These are phyloP conservation scores for Ligdia adustata DNA, from an alignment of 2,888 invertebrate species.

Conservation along the genomic window DNA sequence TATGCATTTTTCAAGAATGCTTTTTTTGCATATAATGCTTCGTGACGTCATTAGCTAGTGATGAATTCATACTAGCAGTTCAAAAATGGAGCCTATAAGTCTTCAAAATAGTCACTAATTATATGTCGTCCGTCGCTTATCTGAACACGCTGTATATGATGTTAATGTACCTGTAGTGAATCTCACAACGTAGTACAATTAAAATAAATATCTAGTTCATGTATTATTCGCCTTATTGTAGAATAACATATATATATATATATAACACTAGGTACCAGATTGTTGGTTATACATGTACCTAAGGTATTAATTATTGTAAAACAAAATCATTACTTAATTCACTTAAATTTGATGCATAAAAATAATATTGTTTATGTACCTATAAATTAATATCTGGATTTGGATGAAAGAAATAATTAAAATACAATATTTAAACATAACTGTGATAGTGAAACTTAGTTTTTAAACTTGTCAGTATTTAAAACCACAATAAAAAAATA, in stretches of 20 bases:
- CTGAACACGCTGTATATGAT: no score
- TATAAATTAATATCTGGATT: neutral
- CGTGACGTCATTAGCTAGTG: no score
- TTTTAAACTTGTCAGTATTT: slow-evolving; percentile 74
- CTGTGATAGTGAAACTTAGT: slow-evolving; percentile 78
- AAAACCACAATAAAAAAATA: slow-evolving; percentile 56
- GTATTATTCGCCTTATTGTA: slow-evolving; percentile 7
- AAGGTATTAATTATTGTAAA: no score
- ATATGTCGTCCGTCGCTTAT: no score
- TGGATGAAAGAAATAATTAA: neutral
- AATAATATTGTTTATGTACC: neutral
- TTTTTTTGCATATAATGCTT: no score
- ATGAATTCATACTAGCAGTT: no score
- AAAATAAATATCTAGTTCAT: slow-evolving; percentile 5
- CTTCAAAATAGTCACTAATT: no score
- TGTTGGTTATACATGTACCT: no score
- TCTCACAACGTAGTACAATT: slow-evolving; percentile 13
- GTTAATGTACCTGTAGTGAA: slow-evolving; percentile 11
- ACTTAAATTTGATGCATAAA: neutral
- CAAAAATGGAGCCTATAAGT: no score
- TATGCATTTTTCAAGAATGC: no score
- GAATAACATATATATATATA: no score
- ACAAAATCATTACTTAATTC: neutral
- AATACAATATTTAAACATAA: slow-evolving; percentile 42
- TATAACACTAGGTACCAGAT: no score